phyloP scores from a whole-genome alignment of 2,797 vertebrate species.

The Australoheros facetus region DNA sequence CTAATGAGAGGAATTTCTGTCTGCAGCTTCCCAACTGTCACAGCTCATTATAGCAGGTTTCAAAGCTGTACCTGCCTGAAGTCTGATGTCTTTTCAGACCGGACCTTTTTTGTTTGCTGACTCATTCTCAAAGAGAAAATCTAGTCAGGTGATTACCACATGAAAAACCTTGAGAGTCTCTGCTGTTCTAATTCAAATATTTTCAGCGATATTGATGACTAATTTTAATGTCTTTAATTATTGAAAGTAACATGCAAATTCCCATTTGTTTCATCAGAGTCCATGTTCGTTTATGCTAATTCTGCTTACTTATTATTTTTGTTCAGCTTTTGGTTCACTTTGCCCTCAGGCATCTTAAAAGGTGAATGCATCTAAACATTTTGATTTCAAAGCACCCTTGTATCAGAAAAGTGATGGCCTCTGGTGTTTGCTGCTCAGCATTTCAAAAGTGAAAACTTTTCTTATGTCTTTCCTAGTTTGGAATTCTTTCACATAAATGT shows the following conservation, averaged over 20 bases:
- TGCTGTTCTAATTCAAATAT: neutral
- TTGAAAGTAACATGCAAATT: neutral
- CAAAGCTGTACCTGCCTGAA: constrained; percentile 30
- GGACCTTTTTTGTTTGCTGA: constrained; percentile 16
- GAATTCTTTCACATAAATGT: neutral
- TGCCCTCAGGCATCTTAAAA: neutral
- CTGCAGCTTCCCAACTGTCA: constrained; percentile 12
- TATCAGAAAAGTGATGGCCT: neutral
- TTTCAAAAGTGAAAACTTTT: neutral
- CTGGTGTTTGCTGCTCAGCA: neutral
- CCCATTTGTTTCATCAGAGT: neutral
- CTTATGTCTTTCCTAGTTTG: neutral
- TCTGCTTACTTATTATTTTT: neutral
- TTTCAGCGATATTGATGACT: neutral
- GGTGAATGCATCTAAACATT: neutral
- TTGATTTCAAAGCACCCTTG: neutral
- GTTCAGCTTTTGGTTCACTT: constrained; percentile 1
- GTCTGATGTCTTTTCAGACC: constrained; percentile 39
- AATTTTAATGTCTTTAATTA: constrained; percentile 2
- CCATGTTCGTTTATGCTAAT: neutral
- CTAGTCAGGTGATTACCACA: neutral
- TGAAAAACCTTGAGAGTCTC: constrained; percentile 2
- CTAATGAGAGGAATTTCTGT: constrained; percentile 44
- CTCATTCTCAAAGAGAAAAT: constrained; percentile 3
- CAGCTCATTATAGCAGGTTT: constrained; percentile 44